phyloP scores from a whole-genome alignment of 2,888 invertebrate species.

The Cryptus viduatorius region DNA sequence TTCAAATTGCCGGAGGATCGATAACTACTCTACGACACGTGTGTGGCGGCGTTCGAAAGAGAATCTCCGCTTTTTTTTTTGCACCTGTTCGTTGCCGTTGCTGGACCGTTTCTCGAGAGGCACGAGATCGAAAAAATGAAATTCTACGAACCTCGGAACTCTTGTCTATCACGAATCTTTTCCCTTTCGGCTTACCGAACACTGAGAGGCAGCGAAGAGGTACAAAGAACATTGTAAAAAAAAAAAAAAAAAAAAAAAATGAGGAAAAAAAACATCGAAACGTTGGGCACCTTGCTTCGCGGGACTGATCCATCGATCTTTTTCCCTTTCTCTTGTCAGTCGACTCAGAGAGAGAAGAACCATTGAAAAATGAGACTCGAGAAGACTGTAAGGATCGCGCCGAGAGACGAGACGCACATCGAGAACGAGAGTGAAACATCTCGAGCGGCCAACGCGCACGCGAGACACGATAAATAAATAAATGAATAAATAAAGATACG shows the following conservation, averaged over 20 bases:
- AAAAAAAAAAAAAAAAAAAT: slow-evolving; percentile 8
- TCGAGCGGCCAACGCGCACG: neutral
- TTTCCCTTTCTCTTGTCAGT: slow-evolving; percentile 65
- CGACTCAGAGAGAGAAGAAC: slow-evolving; percentile 13
- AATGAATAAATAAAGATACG: slow-evolving; percentile 12
- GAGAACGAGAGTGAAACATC: slow-evolving; percentile 58
- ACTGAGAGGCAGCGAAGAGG: slow-evolving; percentile 5
- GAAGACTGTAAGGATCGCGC: slow-evolving; percentile 20
- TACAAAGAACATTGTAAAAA: slow-evolving; percentile 25
- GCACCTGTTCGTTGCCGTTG: slow-evolving; percentile 32
- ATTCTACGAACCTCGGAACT: slow-evolving; percentile 32
- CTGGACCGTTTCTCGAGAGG: neutral
- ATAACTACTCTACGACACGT: slow-evolving; percentile 28
- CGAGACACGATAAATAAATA: slow-evolving; percentile 8
- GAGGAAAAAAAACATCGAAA: slow-evolving; percentile 22
- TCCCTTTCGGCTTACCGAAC: slow-evolving; percentile 51
- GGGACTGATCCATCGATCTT: slow-evolving; percentile 60
- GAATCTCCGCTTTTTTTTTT: slow-evolving; percentile 10
- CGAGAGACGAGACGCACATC: slow-evolving; percentile 2
- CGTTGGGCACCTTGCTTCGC: slow-evolving; percentile 51
- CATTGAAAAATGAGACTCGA: slow-evolving; percentile 47
- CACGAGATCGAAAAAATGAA: slow-evolving; percentile 31
- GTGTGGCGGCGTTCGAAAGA: slow-evolving; percentile 29
- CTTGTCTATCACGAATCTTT: slow-evolving; percentile 36
- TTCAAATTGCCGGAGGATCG: slow-evolving; percentile 29